Evolutionary conservation across 2,888 invertebrate genomes (phyloP).

Genomic region (Pterobdella sp.): DNA sequence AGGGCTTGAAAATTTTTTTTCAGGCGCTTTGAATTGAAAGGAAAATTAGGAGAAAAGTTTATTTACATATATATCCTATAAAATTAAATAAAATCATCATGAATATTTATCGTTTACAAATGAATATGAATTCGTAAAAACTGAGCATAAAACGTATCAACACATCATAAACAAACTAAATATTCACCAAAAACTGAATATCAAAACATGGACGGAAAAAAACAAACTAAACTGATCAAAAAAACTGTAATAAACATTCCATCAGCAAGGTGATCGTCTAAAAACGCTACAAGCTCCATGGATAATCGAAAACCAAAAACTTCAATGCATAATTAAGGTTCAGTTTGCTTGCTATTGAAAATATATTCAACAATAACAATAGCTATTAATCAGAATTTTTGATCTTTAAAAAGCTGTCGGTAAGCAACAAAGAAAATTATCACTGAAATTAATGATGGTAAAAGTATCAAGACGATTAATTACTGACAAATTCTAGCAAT

Average conservation of each 20-base stretch:
- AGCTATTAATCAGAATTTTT: too few relatives aligned
- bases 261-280: neutral
- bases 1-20: neutral
- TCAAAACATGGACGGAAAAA: conserved; percentile 10
- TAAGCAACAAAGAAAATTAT: too few relatives aligned
- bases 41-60: neutral
- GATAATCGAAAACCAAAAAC: neutral
- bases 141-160: conserved; percentile 12
- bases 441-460: too few relatives aligned
- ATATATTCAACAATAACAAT: too few relatives aligned
- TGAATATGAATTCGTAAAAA: neutral
- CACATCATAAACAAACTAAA: neutral
- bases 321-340: too few relatives aligned
- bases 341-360: too few relatives aligned
- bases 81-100: neutral
- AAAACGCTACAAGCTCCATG: neutral
- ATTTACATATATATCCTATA: neutral
- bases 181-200: neutral
- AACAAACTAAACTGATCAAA: neutral
- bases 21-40: neutral
- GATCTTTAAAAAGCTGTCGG: too few relatives aligned
- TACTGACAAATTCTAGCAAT: too few relatives aligned
- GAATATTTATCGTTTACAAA: neutral
- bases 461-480: too few relatives aligned
- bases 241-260: neutral